Base-by-base conservation (phyloP, 2,888 invertebrate genomes). In the Drosophila anomelani region DNA sequence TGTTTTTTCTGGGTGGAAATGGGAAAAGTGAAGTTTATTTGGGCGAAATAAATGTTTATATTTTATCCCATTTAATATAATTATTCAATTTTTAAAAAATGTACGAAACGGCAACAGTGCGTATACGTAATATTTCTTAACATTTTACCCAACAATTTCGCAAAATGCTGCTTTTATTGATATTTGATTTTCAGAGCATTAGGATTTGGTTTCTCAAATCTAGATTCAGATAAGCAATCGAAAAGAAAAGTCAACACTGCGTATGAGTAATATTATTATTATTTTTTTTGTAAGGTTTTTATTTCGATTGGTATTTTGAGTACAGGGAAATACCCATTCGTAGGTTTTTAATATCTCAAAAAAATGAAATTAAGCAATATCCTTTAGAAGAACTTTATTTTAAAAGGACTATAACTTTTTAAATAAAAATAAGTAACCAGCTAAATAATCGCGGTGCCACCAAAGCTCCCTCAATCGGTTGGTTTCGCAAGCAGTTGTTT, bases 391-490 rank as follows among this genome's bases (percentile, higher is more conserved):
- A n/a, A n/a, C n/a, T n/a, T n/a, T n/a, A n/a, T n/a, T n/a, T n/a
- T n/a, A n/a, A n/a, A n/a, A n/a, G n/a, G n/a, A n/a, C n/a, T n/a
- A n/a, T n/a, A n/a, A n/a, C n/a, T n/a, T 43, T 20, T 43, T 9
- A 4, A 12, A 44, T 23, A 13, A 7, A 44, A 23, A 44, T 8
- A 15, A 44, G 1, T 23, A 20, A 13, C 3, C 3, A 15, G 23
- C 13, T 0, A n/a, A 8, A 29, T 9, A 20, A 5, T 1, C 15
- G 10, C 23, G 4, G 23, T 36, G 49, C 23, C 23, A 36, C 49
- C 34, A 36, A 49, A 13, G n/a, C 58, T 49, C 17, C 49, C n/a
- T 49, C 58, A 36, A 13, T 10, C 49, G 49, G 49, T 23, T 26
- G 49, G 4, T 10, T 13, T 17, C 12, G 6, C 5, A 36, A 29